Percentiles rank a stretch among this genome's conserved stretches.
These are phyloP conservation scores for Apostichopus parvimensis DNA, from an alignment of 35 echinoderm and acorn worm genomes.

Conservation along the genomic window DNA sequence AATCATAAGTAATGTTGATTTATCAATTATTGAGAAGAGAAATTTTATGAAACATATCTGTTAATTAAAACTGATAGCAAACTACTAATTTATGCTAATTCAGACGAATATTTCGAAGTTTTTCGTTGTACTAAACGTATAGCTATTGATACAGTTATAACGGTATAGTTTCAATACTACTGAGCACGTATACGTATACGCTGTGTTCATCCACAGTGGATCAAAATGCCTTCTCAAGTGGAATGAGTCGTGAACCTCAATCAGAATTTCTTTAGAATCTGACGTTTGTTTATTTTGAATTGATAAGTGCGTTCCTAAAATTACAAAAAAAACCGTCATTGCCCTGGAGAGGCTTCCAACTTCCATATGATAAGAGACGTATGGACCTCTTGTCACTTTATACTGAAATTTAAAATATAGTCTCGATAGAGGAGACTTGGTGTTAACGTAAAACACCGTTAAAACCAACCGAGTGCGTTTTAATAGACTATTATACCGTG, in stretches of 20 bases:
- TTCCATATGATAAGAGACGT: neutral
- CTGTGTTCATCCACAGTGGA: conserved; percentile 14
- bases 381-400: neutral
- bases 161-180: too few relatives aligned
- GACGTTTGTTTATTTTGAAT: conserved; percentile 11
- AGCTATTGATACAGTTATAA: too few relatives aligned
- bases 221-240: neutral
- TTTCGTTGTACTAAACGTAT: too few relatives aligned
- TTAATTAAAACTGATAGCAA: too few relatives aligned
- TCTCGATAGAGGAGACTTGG: neutral
- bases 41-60: too few relatives aligned
- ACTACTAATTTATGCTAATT: too few relatives aligned
- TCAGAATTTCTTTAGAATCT: conserved; percentile 2
- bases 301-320: conserved; percentile 9
- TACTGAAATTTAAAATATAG: neutral
- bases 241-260: conserved; percentile 7
- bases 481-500: neutral
- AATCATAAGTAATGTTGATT: too few relatives aligned
- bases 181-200: too few relatives aligned
- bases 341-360: neutral
- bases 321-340: neutral
- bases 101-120: too few relatives aligned
- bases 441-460: neutral
- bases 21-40: too few relatives aligned
- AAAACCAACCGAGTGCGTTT: neutral